Evolutionary conservation across 2,113 vertebrate species (phyloP).

Genomic region (Trinectes maculatus): DNA sequence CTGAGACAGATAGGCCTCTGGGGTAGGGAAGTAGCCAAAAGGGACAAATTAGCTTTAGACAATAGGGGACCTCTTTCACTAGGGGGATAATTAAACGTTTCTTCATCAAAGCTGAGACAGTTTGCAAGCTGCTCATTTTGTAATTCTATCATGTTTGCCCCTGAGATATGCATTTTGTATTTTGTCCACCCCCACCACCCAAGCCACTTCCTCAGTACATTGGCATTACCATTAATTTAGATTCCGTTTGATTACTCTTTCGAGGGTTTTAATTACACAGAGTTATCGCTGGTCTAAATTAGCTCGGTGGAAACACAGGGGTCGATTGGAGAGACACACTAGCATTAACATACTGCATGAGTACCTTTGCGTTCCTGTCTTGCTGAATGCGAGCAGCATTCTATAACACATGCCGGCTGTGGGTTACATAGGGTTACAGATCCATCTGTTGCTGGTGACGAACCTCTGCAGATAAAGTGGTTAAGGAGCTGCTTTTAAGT

Average conservation of each 20-base stretch:
- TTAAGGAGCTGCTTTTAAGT: not conserved
- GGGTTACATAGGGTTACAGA: not conserved
- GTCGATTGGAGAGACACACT: slow-evolving; percentile 64
- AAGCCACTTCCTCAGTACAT: slow-evolving; percentile 66
- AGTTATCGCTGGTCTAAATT: slow-evolving; percentile 71
- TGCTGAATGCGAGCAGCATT: slow-evolving; percentile 35
- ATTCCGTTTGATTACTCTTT: slow-evolving; percentile 84
- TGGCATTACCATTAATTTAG: slow-evolving; percentile 69
- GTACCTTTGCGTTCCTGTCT: slow-evolving; percentile 63
- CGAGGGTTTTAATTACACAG: slow-evolving; percentile 84
- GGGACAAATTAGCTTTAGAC: slow-evolving; percentile 89
- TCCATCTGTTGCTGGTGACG: not conserved
- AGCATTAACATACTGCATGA: slow-evolving; percentile 57
- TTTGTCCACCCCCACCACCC: slow-evolving; percentile 74
- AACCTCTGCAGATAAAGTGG: not conserved
- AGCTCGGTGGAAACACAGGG: slow-evolving; percentile 74
- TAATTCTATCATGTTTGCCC: slow-evolving; percentile 89
- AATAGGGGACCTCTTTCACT: slow-evolving; percentile 91
- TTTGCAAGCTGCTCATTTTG: slow-evolving; percentile 93
- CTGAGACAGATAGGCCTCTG: slow-evolving; percentile 79
- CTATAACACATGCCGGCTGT: slow-evolving; percentile 19
- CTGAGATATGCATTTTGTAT: slow-evolving; percentile 79
- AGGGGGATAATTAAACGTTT: slow-evolving; percentile 91
- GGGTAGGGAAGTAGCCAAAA: slow-evolving; percentile 86
- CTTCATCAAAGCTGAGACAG: slow-evolving; percentile 92